Conservation (phyloP, 2,113 vertebrate genomes). For the Aptenodytes patagonicus region DNA sequence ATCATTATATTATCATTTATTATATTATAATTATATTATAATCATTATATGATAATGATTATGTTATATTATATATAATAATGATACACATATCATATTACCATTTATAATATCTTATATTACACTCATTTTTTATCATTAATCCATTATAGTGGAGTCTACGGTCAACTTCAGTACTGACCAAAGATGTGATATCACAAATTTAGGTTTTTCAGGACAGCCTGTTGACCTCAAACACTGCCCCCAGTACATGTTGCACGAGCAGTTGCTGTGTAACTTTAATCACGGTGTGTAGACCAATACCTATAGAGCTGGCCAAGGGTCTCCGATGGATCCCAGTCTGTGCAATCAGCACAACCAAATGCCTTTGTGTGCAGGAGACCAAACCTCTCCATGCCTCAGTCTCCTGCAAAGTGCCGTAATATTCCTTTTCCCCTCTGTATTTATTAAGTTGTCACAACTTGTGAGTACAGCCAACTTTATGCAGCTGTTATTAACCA, state of each 20-base stretch:
- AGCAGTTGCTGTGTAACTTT: neutral
- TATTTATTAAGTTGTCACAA: neutral
- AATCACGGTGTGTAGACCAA: neutral
- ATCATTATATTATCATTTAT: neutral
- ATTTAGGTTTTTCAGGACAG: neutral
- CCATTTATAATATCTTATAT: neutral
- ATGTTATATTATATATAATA: neutral
- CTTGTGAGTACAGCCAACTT: neutral
- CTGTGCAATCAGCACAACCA: neutral
- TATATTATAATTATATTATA: neutral
- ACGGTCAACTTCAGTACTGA: neutral
- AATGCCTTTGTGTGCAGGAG: neutral
- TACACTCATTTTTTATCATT: neutral
- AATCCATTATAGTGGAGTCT: neutral
- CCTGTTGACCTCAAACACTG: neutral
- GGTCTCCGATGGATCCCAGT: accelerated
- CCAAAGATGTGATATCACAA: neutral
- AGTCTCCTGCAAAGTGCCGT: neutral
- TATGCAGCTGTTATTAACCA: neutral
- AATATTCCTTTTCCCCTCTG: neutral
- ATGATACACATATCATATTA: neutral
- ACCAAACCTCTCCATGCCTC: neutral
- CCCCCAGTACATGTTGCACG: neutral
- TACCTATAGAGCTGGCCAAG: neutral
- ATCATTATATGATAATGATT: too few relatives aligned